Evolutionary conservation across 2,888 invertebrate species (phyloP), one percentile per base, ranked within the genome.

Genomic region (Gandaritis pyraliata): DNA sequence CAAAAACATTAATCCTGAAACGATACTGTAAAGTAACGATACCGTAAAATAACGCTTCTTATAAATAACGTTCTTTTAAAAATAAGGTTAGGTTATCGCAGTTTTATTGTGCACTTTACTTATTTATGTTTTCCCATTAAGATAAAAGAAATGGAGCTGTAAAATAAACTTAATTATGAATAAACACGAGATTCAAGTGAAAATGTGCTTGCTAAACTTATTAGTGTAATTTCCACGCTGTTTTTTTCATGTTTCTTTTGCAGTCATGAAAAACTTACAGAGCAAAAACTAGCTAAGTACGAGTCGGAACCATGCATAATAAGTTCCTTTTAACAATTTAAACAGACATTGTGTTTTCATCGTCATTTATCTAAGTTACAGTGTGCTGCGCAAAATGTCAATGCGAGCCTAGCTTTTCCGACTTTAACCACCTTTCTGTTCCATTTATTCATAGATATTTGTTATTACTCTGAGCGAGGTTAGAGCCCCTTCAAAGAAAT

Each of bases 401-500:
- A 23, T 23, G 23, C 6, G 4, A 23, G 23, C 23, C 23, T 4
- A 30, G 30, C 10, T 30, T 30, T 7, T 8, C 10, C 1, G 50
- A 57, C 16, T 56, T 33, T 45, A 38, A 43, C 23, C 13, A 8
- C 6, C 2, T 39, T 23, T 39, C 60, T 60, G 15, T 29, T 55
- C 16, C 39, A 61, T 55, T 61, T 41, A 61, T 55, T 61, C 46
- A 62, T 50, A 43, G 7, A 23, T 30, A 45, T 39, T 39, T 55
- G 52, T 51, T 60, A 56, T 41, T 50, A 52, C 43, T 41, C 36
- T 49, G 23, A 41, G 51, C 43, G n/a, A 58, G 46, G 58, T 58
- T 55, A 52, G 55, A n/a, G 36, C 52, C 36, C 48, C 63, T 56
- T 43, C 54, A 56, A 59, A 56, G 55, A 64, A 59, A 59, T 59